Evolutionary conservation across 2,888 invertebrate genomes (phyloP).

Genomic region (Cephalotes varians): DNA sequence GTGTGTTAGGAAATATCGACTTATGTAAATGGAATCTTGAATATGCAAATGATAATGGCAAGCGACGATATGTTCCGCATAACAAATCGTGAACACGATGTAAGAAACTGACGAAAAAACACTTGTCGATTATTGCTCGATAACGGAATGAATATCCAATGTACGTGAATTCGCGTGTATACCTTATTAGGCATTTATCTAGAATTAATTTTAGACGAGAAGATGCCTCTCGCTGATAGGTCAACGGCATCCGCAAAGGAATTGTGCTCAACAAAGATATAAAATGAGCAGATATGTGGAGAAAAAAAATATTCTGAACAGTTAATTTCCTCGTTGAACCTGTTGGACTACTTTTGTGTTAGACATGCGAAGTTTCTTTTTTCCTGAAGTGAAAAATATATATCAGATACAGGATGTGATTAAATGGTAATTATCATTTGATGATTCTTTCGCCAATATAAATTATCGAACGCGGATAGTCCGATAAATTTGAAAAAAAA

Average conservation of each 20-base stretch:
- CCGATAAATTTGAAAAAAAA: not conserved
- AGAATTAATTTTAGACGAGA: conserved; percentile 14
- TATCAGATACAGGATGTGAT: conserved; percentile 12
- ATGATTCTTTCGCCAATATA: not conserved
- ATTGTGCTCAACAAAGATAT: conserved; percentile 52
- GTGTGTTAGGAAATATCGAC: conserved; percentile 3
- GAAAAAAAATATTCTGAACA: conserved; percentile 25
- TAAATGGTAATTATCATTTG: conserved; percentile 40
- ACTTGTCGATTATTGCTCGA: conserved; percentile 36
- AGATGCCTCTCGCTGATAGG: not conserved
- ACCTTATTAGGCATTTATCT: conserved; percentile 14
- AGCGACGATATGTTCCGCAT: conserved; percentile 2
- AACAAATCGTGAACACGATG: conserved; percentile 14
- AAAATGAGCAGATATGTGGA: conserved; percentile 37
- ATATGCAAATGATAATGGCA: conserved; percentile 40
- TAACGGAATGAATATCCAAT: not conserved
- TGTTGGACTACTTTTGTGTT: conserved; percentile 43
- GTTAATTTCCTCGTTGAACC: conserved; percentile 39
- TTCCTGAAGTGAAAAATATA: conserved; percentile 20
- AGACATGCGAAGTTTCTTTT: not conserved
- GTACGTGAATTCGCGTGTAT: not conserved
- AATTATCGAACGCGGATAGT: too few species aligned
- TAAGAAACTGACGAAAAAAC: not conserved
- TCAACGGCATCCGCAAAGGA: conserved; percentile 16
- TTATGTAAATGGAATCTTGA: conserved; percentile 31